phyloP scores from a whole-genome alignment of 2,113 vertebrate genomes.

The Eidolon helvum region DNA sequence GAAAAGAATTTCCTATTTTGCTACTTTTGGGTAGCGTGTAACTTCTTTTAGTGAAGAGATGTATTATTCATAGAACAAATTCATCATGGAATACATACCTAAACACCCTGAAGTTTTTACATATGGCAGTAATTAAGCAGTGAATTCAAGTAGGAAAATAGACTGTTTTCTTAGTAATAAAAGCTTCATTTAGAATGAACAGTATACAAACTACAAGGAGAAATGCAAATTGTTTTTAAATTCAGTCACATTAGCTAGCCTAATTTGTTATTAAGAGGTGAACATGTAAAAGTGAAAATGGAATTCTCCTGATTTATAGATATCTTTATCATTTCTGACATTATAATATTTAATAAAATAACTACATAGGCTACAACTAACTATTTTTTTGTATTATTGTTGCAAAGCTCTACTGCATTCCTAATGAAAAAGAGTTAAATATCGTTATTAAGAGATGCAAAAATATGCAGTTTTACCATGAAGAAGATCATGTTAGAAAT shows the following conservation, averaged over 20 bases:
- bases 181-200: slow-evolving; percentile 12
- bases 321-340: slow-evolving; percentile 10
- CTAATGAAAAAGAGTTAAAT: slow-evolving; percentile 72
- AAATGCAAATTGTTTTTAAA: slow-evolving; percentile 16
- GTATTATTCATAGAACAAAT: neutral
- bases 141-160: slow-evolving; percentile 36
- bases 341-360: slow-evolving; percentile 58
- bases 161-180: slow-evolving; percentile 22
- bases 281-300: slow-evolving; percentile 54
- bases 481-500: slow-evolving; percentile 78
- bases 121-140: slow-evolving; percentile 36
- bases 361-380: slow-evolving; percentile 3
- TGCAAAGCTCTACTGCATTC: slow-evolving; percentile 41
- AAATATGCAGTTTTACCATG: slow-evolving; percentile 79
- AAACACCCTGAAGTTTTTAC: slow-evolving; percentile 33
- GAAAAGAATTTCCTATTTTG: neutral
- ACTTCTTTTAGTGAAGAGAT: neutral
- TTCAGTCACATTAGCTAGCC: neutral
- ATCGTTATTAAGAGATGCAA: slow-evolving; percentile 76
- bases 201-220: neutral
- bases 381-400: slow-evolving; percentile 22
- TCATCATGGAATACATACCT: neutral
- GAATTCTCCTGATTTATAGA: slow-evolving; percentile 54
- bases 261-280: neutral
- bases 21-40: neutral